Evolutionary conservation across 2,888 invertebrate species (phyloP), one percentile per base, ranked within the genome.

Genomic region (Mythimna lalbum): DNA sequence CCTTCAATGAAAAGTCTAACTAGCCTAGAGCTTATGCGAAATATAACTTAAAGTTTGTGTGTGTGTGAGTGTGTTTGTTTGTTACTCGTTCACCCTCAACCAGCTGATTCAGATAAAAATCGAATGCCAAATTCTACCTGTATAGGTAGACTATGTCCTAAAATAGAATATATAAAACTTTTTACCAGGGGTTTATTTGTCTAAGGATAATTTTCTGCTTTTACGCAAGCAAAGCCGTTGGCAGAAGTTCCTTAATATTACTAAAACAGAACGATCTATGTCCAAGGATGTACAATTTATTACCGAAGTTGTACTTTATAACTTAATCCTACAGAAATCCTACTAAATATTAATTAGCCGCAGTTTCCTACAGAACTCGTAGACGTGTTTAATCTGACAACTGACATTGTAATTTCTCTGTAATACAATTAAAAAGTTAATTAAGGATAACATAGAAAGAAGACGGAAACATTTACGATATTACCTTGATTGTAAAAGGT

Each of bases 281-380:
- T 52, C 31, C 39, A 36, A 55, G 27, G 39, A 53, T 59, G 19
- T 73, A 59, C 23, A 63, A 73, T 55, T 79, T 79, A 63, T 69
- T 52, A 49, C 53, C 14, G 53, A 75, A 80, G 49, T 55, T 76
- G 10, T 65, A 49, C 43, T 55, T 27, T 33, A 49, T 47, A 70
- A 62, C 50, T 81, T 61, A 69, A 66, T 73, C 55, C 52, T 31
- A 4, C n/a, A 81, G 53, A 65, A 73, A 69, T 70, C 57, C 60
- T 76, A 78, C 67, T 74, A 80, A 70, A 82, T 81, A 78, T 72
- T 82, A 78, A 82, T 82, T 79, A 78, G 19, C 31, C 1, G 12
- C 43, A 59, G 66, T 63, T 72, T 57, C 63, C 53, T 69, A 63
- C 63, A 52, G 55, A 75, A 82, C 72, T 82, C 69, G 55, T 52